Conservation (phyloP, 2,888 invertebrate genomes). For the Tanypteryx hageni region DNA sequence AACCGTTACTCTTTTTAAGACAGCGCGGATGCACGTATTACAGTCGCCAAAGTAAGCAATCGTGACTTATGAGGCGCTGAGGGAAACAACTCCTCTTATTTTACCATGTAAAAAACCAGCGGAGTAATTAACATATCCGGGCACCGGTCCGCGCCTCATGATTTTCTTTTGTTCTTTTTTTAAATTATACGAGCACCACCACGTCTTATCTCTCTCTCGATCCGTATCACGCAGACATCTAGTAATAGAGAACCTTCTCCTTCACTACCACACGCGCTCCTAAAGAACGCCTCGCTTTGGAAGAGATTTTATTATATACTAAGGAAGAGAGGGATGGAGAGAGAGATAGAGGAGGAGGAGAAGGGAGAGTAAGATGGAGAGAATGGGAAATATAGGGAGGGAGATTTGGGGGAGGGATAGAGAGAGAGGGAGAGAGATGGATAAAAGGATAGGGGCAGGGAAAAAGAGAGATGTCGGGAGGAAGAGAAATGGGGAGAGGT, state of each 20-base stretch:
- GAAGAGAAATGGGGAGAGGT: no score
- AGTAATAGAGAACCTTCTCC: not conserved
- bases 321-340: no score
- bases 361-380: no score
- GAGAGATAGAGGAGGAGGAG: no score
- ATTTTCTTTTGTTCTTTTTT: not conserved
- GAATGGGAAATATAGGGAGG: no score
- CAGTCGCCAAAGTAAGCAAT: constrained; percentile 2
- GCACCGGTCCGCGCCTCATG: constrained; percentile 7
- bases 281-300: not conserved
- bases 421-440: no score
- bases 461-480: no score
- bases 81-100: not conserved
- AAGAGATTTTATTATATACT: no score
- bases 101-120: not conserved
- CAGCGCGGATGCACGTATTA: not conserved
- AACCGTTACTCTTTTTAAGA: no score
- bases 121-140: constrained; percentile 8
- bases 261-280: not conserved
- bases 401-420: no score
- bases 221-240: constrained; percentile 1
- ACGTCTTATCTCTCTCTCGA: not conserved
- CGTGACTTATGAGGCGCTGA: constrained; percentile 14
- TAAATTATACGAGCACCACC: not conserved
- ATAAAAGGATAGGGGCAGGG: no score